Percentiles rank a stretch among this genome's conserved stretches.
Conservation (phyloP, 2,113 vertebrate species). For the Muntiacus muntjak region DNA sequence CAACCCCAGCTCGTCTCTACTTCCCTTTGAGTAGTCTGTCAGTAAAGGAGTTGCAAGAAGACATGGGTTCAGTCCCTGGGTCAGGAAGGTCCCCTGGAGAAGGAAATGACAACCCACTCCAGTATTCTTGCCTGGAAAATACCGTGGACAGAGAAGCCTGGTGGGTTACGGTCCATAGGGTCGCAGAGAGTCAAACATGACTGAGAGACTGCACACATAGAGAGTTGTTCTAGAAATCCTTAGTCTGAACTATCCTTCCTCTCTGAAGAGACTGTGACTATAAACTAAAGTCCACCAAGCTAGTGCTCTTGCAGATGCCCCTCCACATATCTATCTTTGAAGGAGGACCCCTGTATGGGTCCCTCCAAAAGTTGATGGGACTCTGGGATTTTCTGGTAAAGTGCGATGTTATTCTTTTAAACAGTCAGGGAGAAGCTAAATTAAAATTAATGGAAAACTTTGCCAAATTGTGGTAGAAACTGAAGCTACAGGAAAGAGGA, state of each 20-base stretch:
- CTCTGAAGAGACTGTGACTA: background rate
- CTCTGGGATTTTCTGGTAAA: background rate
- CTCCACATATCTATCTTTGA: background rate
- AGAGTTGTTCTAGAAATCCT: background rate
- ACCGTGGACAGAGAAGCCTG: background rate
- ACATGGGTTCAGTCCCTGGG: background rate
- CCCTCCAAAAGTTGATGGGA: background rate
- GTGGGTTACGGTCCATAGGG: background rate
- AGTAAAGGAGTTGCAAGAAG: background rate
- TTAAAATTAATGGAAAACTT: background rate
- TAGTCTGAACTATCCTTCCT: background rate
- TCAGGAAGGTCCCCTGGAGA: background rate
- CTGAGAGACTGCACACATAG: background rate
- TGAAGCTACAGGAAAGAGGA: background rate
- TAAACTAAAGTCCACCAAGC: background rate
- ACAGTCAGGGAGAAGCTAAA: background rate
- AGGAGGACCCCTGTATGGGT: background rate
- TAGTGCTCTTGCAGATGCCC: accelerated
- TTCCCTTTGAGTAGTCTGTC: background rate
- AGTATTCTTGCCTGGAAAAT: background rate
- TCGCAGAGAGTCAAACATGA: background rate
- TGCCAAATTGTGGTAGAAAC: background rate
- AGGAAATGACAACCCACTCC: background rate
- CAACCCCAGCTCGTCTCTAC: background rate
- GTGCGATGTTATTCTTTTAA: background rate